Evolutionary conservation across 2,888 invertebrate genomes (phyloP).

Genomic region (Spisula solida): DNA sequence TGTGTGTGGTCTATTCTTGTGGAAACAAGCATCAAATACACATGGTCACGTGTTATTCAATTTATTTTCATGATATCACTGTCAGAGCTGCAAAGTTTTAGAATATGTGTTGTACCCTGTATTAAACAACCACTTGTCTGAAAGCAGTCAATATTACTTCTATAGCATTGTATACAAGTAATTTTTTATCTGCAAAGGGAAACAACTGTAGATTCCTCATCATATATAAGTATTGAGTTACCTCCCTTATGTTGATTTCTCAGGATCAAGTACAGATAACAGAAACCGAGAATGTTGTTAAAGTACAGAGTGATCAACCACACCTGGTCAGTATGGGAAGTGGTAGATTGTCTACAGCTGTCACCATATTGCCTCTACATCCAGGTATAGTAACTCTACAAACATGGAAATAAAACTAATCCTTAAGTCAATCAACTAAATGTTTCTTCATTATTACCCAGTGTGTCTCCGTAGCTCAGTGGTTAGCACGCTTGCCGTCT

Average conservation of each 20-base stretch:
- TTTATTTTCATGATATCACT: too few species aligned
- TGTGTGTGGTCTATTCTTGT: too few species aligned
- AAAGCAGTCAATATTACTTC: too few species aligned
- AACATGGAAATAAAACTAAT: background rate
- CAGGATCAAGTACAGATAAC: constrained; percentile 82
- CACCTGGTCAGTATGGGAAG: constrained; percentile 97
- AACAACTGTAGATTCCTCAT: background rate
- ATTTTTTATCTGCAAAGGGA: background rate
- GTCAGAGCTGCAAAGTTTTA: too few species aligned
- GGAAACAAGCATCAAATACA: too few species aligned
- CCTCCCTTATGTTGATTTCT: constrained; percentile 1
- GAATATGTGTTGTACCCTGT: too few species aligned
- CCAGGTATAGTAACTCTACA: constrained; percentile 90
- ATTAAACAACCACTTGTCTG: too few species aligned
- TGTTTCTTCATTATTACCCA: background rate
- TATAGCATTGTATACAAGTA: too few species aligned
- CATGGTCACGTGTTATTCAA: too few species aligned
- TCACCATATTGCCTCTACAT: constrained; percentile 95
- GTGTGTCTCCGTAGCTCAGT: too few species aligned
- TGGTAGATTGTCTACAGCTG: constrained; percentile 96
- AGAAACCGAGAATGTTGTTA: constrained; percentile 89
- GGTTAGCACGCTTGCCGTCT: too few species aligned
- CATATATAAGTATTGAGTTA: background rate
- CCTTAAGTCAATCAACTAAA: background rate
- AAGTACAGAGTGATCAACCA: constrained; percentile 93